Evolutionary conservation across 2,888 invertebrate genomes (phyloP).

Genomic region (Holacanthella duospinosa): DNA sequence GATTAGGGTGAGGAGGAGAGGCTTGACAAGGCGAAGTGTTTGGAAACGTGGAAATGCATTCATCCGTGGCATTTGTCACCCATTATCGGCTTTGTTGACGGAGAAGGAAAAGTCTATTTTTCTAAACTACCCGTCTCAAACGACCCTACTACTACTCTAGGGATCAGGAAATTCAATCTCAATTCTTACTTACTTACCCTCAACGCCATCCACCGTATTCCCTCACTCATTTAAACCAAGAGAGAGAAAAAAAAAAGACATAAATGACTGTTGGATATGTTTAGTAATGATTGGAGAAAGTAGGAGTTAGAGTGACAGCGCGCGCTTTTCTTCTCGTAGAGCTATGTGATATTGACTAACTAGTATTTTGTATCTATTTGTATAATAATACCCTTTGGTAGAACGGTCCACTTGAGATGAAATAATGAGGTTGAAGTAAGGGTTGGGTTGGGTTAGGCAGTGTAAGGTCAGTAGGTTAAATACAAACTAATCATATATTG

Average conservation of each 20-base stretch:
- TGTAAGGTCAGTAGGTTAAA: too few relatives aligned
- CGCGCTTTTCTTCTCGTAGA: too few relatives aligned
- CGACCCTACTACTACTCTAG: background rate
- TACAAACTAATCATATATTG: too few relatives aligned
- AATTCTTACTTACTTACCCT: background rate
- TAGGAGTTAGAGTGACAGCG: too few relatives aligned
- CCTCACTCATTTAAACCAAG: background rate
- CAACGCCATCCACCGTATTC: background rate
- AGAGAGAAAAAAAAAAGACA: background rate
- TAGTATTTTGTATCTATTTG: too few relatives aligned
- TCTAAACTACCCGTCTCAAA: conserved; percentile 2
- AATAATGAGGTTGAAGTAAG: too few relatives aligned
- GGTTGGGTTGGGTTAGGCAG: too few relatives aligned
- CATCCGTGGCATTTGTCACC: conserved; percentile 14
- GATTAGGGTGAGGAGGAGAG: conserved; percentile 2
- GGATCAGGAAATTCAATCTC: conserved; percentile 1
- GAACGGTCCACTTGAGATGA: too few relatives aligned
- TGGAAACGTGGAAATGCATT: conserved; percentile 14
- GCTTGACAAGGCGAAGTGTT: conserved; percentile 2
- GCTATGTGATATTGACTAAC: too few relatives aligned
- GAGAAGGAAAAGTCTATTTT: conserved; percentile 4
- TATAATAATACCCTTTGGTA: too few relatives aligned
- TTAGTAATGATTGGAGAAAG: too few relatives aligned
- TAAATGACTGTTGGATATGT: background rate
- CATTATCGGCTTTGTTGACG: conserved; percentile 16